These are phyloP conservation scores for Sebastes reedi DNA, from an alignment of 2,797 vertebrate genomes.

Conservation along the genomic window DNA sequence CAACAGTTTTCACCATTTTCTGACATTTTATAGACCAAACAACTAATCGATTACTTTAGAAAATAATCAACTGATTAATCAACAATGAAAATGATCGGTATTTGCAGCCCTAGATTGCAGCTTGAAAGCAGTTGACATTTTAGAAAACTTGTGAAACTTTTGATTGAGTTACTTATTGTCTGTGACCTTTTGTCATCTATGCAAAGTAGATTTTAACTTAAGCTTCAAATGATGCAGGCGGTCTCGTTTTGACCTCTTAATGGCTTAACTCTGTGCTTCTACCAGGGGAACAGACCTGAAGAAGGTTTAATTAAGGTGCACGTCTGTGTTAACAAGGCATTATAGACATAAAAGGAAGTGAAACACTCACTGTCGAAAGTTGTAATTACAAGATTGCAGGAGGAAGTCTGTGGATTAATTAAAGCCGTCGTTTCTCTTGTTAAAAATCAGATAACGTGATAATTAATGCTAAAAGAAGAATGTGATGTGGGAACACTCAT, in stretches of 20 bases:
- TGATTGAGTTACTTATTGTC: not conserved
- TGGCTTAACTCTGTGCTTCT: not conserved
- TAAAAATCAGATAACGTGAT: slow-evolving; percentile 48
- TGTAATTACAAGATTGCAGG: slow-evolving; percentile 62
- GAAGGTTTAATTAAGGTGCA: slow-evolving; percentile 64
- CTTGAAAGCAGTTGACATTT: not conserved
- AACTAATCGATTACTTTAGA: no score
- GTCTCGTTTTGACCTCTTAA: slow-evolving; percentile 36
- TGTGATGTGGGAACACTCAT: not conserved
- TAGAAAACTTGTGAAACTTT: not conserved
- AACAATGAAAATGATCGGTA: no score
- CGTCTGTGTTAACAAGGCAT: slow-evolving; percentile 13
- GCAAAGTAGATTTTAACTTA: not conserved
- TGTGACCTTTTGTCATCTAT: not conserved
- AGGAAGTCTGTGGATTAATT: slow-evolving; percentile 61
- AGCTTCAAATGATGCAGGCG: not conserved
- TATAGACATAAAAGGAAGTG: slow-evolving; percentile 25
- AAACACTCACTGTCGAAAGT: slow-evolving; percentile 35
- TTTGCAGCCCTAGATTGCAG: not conserved
- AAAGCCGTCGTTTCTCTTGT: slow-evolving; percentile 24
- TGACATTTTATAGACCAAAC: no score
- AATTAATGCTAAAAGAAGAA: slow-evolving; percentile 26
- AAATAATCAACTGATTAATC: no score
- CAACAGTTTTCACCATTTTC: no score
- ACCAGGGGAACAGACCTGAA: slow-evolving; percentile 46